Evolutionary conservation across 1,140 invertebrate species (phyloP), one percentile per base, ranked within the genome.

Genomic region (Rhagoletis pomonella): DNA sequence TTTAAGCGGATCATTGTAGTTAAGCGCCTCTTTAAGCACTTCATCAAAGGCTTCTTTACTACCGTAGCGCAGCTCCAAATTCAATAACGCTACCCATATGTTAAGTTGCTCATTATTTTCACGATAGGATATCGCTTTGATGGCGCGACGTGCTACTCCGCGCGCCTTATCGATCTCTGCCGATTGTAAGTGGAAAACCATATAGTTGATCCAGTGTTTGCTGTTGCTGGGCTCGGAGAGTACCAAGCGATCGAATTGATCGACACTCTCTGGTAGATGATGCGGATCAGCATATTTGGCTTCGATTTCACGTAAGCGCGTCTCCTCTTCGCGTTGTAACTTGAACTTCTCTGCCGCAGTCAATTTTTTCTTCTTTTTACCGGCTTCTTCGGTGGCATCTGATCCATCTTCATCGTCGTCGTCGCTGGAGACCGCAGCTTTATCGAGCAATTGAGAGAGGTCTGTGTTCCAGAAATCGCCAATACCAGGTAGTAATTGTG

Each of bases 121-220:
- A 29, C 96, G 95, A 91, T 97, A 97, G 88, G 95, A 95, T 64
- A 99, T 99, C 0, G 96, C 96, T 89, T 96, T 95, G 0, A 99
- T 93, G 0, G 98, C 99, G 89, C 96, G 94, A 88, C 95, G 95
- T 0, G 96, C 97, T 4, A 99, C 95, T 0, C 94, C 94, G 88
- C 97, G 95, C 0, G 98, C 98, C 91, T 98, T 98, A 4, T 98
- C 97, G 9, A 99, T 95, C 93, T 99, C 98, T 0, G 97, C 96
- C 17, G 95, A 94, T 94, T 97, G 96, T 60, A 98, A 91, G 93
- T 98, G 96, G 93, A 96, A 97, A 0, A 97, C 95, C 95, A 99
- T 98, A 90, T 98, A 99, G 77, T 97, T 95, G 10, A 98, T 95
- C 99, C 99, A 99, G 58, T 96, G 92, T 88, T 97, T 93, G 9